Evolutionary conservation across 2,113 vertebrate species (phyloP), one percentile per base, ranked within the genome.

Genomic region (Pseudorasbora parva): DNA sequence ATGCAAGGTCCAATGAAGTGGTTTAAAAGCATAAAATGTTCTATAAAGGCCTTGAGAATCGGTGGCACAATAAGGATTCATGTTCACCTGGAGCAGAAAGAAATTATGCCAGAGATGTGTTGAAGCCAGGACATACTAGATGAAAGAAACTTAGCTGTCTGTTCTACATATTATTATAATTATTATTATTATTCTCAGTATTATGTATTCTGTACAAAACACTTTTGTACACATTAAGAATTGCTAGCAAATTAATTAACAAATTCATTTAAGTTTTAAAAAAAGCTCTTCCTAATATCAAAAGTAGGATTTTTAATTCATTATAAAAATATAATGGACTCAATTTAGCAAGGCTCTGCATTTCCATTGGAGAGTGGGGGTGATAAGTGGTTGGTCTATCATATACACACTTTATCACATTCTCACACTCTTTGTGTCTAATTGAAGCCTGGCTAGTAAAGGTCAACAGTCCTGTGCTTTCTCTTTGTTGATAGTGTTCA

Each of bases 401-500:
- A 19, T 25, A 47, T 54, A n/a, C n/a, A 37, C 10, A 49, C 57
- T 56, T 30, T 27, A 30, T 78, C 68, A 57, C 64, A 49, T 8
- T 49, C 41, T 43, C 33, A 49, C 75, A n/a, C 54, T 78, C 54
- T 69, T 68, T 25, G 27, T 73, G 10, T 74, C 37, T 81, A 73
- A 80, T 64, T 80, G 76, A 80, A 81, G 83, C 30, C 72, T 62
- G 60, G 11, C 66, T 74, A 1, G 56, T 79, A 74, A 80, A 85
- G 83, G 83, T 73, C 43, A 80, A 62, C 43, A 78, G 56, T 85
- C 25, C 57, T 85, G 27, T 25, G 12, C 73, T 73, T 78, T 72
- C 56, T 80, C 54, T 69, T 43, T n/a, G n/a, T n/a, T n/a, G n/a
- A n/a, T n/a, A n/a, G n/a, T 8, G 21, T 23, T 54, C 23, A 60